Percentiles rank a stretch among this genome's conserved stretches.
phyloP scores from a whole-genome alignment of 2,113 vertebrate species.

The Pomatostomus ruficeps region DNA sequence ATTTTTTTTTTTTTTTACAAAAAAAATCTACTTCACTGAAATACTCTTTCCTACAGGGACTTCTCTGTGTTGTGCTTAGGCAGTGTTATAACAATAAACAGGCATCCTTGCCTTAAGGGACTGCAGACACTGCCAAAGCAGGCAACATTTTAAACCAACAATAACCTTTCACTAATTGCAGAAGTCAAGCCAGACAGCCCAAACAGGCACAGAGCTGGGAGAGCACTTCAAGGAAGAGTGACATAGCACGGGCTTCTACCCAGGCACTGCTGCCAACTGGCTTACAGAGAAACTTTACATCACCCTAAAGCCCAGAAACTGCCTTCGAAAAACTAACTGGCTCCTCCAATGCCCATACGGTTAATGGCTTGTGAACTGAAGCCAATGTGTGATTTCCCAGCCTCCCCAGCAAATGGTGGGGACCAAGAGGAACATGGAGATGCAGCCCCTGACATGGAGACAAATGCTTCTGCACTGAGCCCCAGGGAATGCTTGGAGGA shows the following conservation, averaged over 20 bases:
- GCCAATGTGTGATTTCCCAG: neutral
- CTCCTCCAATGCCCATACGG: neutral
- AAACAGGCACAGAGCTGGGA: neutral
- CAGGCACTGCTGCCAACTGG: constrained; percentile 26
- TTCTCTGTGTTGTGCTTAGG: neutral
- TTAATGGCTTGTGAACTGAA: neutral
- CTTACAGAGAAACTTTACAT: neutral
- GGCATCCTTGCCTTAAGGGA: constrained; percentile 25
- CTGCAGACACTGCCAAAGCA: constrained; percentile 39
- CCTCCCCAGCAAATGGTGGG: neutral
- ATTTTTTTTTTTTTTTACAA: neutral
- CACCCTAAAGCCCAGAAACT: constrained; percentile 22
- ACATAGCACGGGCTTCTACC: constrained; percentile 21
- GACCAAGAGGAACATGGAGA: neutral
- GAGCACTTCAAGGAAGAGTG: constrained; percentile 25
- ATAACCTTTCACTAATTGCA: constrained; percentile 48
- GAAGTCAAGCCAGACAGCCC: neutral
- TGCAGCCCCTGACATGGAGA: rapidly evolving
- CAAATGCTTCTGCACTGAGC: neutral
- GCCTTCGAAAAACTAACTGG: neutral
- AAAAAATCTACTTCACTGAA: neutral
- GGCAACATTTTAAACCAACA: constrained; percentile 42
- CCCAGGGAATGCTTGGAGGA: neutral
- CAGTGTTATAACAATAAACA: constrained; percentile 39
- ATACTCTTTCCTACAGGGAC: neutral